Evolutionary conservation across 2,797 vertebrate species (phyloP), one percentile per base, ranked within the genome.

Genomic region (Garrulus glandarius): DNA sequence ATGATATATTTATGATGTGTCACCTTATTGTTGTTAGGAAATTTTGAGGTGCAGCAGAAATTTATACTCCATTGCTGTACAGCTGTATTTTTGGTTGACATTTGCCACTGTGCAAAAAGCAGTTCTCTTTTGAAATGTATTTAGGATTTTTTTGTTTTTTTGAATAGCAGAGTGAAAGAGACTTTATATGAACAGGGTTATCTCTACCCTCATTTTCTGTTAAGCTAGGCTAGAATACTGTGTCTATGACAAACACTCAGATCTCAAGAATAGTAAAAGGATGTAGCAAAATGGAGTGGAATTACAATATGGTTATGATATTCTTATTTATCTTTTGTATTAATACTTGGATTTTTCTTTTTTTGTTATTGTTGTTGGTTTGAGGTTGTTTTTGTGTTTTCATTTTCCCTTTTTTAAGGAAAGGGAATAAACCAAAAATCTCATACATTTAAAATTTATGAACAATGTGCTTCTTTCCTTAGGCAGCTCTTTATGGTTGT

Each of bases 401-500:
- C 2, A 7, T 56, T 4, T 6, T 21, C 8, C 9, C 5, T 37
- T 32, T 77, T 65, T 61, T 9, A 34, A 79, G 50, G 46, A 16
- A 87, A 64, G 3, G 29, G 12, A 72, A 24, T 36, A 65, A 53
- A 47, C 9, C 1, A 24, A 44, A 82, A 49, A 8, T 36, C 30
- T 64, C 11, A 5, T 27, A 5, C 49, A 55, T 13, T 47, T 85
- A 43, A 41, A 70, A 78, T 79, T 92, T 72, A 53, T 78, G n/a
- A 56, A 30, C 77, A 27, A 34, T 65, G 9, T 34, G 22, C 36
- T 92, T 72, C 92, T 96, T 89, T 96, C 87, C 91, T 61, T 93
- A 99, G 99, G 99, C 99, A 97, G 99, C 99, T 98, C 99, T 99
- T 97, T 99, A 99, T 96, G 99, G 99, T 97, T 99, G 99, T 98